Evolutionary conservation across 92 coral and sea anemone genomes (phyloP), one percentile per base, ranked within the genome.

Genomic region (Chrysogorgia sp.): DNA sequence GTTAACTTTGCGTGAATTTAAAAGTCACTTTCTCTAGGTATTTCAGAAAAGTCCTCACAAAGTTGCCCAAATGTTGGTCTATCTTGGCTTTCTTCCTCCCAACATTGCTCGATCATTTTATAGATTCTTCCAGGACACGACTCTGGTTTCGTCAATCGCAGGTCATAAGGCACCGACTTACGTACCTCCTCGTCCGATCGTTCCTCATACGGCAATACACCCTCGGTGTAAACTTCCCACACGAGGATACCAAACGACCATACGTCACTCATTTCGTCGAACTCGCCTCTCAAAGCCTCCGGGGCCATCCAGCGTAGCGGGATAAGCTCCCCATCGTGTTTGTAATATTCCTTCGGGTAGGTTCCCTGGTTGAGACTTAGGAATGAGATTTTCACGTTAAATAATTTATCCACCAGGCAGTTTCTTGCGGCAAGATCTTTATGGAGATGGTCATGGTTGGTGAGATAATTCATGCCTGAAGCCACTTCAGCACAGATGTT

Each of bases 271-370:
- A 85, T 92, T 86, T 94, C 96, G 28, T 87, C 78, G 84, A 80
- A 94, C n/a, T 94, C 91, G 32, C 90, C 98, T 71, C 89, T 86
- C 80, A 94, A 87, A 40, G 98, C 98, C 61, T 94, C 98, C 0
- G 98, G 92, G 10, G 98, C 87, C 98, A 94, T 94, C 98, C 98
- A 94, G 1, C 98, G 87, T 47, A 94, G 79, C 15, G 98, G 98
- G 35, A 94, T 94, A 33, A 89, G 89, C 49, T 92, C 85, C 67
- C 86, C 90, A 65, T 92, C 87, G 80, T 87, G 92, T 65, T 92
- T 91, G 86, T 77, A 91, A 53, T 94, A 94, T 31, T 94, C 98
- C 40, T 88, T 89, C 57, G 79, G 90, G 86, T 94, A 94, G 26
- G 92, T 82, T 57, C 92, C 98, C 68, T 94, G 92, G 81, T 93